Conservation (phyloP, 1,140 invertebrate genomes). For the Battus philenor region DNA sequence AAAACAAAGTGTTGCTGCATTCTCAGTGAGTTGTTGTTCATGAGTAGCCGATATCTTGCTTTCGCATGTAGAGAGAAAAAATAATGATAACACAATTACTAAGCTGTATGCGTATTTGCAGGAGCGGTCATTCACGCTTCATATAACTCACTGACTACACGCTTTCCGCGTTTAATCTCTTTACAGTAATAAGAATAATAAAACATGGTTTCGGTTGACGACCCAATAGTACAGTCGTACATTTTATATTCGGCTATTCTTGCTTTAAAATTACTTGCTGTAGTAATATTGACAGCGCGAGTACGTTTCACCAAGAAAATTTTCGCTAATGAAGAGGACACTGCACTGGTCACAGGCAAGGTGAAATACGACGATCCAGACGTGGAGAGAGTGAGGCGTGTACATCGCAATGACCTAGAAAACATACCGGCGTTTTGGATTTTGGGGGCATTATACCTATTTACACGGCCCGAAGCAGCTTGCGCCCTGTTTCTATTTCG, state of each 20-base stretch:
- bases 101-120: no score
- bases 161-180: background rate
- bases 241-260: slow-evolving; percentile 74
- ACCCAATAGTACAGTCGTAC: slow-evolving; percentile 68
- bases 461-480: slow-evolving; percentile 73
- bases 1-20: no score
- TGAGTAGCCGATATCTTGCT: no score
- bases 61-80: no score
- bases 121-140: no score
- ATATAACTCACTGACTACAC: no score
- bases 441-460: slow-evolving; percentile 77
- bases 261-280: slow-evolving; percentile 73
- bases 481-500: slow-evolving; percentile 77
- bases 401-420: slow-evolving; percentile 83
- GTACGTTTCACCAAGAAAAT: slow-evolving; percentile 61
- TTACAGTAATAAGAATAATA: slow-evolving; percentile 7
- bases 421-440: slow-evolving; percentile 81
- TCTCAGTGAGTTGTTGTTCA: no score
- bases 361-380: slow-evolving; percentile 65
- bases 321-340: slow-evolving; percentile 60
- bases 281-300: slow-evolving; percentile 70
- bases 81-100: no score
- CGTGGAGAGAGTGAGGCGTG: slow-evolving; percentile 73
- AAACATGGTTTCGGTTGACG: slow-evolving; percentile 39
- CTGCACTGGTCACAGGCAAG: slow-evolving; percentile 47